These are phyloP conservation scores for Drosophila eugracilis DNA, from an alignment of 1,140 invertebrate genomes.

Conservation along the genomic window DNA sequence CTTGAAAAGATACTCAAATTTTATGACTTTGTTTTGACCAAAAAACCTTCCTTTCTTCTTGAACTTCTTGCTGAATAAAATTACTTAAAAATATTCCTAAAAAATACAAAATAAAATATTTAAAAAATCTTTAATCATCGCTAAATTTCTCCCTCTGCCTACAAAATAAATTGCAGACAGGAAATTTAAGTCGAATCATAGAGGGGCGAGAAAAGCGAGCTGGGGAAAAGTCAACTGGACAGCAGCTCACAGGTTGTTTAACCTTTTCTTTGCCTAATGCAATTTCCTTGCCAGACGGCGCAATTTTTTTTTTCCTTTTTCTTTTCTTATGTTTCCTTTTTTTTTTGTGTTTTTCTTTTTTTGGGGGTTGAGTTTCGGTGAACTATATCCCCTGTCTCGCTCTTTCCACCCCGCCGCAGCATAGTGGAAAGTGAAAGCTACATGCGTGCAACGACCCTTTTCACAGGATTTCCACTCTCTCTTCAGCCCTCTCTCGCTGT, in stretches of 20 bases:
- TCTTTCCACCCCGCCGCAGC: not conserved
- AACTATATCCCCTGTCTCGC: slow-evolving; percentile 16
- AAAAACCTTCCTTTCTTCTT: too few relatives aligned
- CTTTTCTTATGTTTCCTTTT: not conserved
- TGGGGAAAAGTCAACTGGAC: slow-evolving; percentile 9
- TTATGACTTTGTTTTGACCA: too few relatives aligned
- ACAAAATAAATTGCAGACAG: slow-evolving; percentile 33
- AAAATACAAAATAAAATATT: too few relatives aligned
- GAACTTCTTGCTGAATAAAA: too few relatives aligned
- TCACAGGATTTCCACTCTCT: slow-evolving; percentile 19
- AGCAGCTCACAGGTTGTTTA: slow-evolving; percentile 36
- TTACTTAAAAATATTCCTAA: too few relatives aligned
- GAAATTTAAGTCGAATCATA: slow-evolving; percentile 56
- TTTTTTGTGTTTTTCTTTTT: slow-evolving; percentile 4
- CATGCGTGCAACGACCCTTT: slow-evolving; percentile 77
- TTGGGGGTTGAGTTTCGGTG: slow-evolving; percentile 43
- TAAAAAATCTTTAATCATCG: not conserved
- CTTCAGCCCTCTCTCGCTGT: slow-evolving; percentile 2
- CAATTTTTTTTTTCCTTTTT: slow-evolving; percentile 18
- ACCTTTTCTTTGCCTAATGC: slow-evolving; percentile 63
- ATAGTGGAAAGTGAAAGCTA: slow-evolving; percentile 68
- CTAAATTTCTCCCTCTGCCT: not conserved
- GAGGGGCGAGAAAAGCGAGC: not conserved
- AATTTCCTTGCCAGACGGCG: slow-evolving; percentile 75
- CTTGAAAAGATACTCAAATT: too few relatives aligned